phyloP scores from a whole-genome alignment of 2,888 invertebrate species.

The Zele albiditarsus region DNA sequence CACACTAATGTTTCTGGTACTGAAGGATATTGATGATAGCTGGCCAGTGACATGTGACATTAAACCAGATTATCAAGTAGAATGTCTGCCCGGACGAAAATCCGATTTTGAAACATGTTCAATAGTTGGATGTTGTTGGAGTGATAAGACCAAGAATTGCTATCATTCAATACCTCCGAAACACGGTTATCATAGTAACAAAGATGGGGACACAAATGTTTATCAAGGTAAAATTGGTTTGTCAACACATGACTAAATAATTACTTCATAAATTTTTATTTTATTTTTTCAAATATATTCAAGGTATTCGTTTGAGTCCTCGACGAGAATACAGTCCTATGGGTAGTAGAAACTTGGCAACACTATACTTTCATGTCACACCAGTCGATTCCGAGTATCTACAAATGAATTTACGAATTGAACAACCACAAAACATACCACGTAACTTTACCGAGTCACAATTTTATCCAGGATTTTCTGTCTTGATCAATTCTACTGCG shows the following conservation, averaged over 20 bases:
- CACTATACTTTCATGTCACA: constrained; percentile 36
- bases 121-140: constrained; percentile 74
- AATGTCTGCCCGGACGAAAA: constrained; percentile 59
- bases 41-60: constrained; percentile 53
- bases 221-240: constrained; percentile 30
- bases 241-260: constrained; percentile 26
- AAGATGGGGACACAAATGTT: constrained; percentile 54
- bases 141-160: constrained; percentile 71
- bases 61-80: constrained; percentile 51
- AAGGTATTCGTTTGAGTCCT: constrained; percentile 44
- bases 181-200: constrained; percentile 72
- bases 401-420: not conserved
- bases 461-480: constrained; percentile 28
- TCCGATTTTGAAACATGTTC: constrained; percentile 70
- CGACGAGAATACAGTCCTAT: constrained; percentile 54
- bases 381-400: constrained; percentile 34
- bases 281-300: not conserved
- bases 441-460: not conserved
- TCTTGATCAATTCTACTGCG: constrained; percentile 50
- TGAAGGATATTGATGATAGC: constrained; percentile 32
- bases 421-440: not conserved
- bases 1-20: constrained; percentile 42
- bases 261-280: not conserved
- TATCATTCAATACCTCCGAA: constrained; percentile 76
- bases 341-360: constrained; percentile 62